Percentiles rank a stretch among this genome's conserved stretches.
These are phyloP conservation scores for Parauchenoglanis ngamensis DNA, from an alignment of 2,797 vertebrate genomes.

Conservation along the genomic window DNA sequence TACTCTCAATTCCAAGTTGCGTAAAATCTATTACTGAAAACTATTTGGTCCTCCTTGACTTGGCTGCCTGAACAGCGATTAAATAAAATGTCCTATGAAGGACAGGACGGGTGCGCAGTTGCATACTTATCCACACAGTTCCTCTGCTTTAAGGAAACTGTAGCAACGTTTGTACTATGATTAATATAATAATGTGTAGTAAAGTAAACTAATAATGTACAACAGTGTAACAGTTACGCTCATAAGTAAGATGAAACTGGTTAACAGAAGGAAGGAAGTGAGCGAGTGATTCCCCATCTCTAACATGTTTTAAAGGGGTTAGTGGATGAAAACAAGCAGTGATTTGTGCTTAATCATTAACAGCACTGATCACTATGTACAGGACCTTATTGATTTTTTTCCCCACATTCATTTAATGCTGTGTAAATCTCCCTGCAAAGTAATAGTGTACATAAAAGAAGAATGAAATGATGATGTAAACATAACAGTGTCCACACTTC, in stretches of 20 bases:
- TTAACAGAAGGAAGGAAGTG: background rate
- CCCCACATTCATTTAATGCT: conserved; percentile 20
- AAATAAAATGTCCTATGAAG: conserved; percentile 33
- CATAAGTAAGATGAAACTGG: background rate
- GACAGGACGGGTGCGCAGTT: conserved; percentile 1
- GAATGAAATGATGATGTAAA: conserved; percentile 4
- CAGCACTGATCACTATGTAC: background rate
- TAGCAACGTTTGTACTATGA: background rate
- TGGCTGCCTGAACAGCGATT: conserved; percentile 9
- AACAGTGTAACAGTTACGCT: background rate
- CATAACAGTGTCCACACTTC: background rate
- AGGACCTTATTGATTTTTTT: conserved; percentile 32
- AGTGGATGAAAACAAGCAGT: conserved; percentile 16
- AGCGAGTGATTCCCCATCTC: background rate
- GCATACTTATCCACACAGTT: conserved; percentile 20
- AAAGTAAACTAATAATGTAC: background rate
- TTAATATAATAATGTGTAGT: background rate
- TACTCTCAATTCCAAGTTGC: background rate
- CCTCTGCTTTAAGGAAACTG: background rate
- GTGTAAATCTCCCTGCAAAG: background rate
- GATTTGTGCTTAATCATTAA: conserved; percentile 22
- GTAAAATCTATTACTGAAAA: background rate
- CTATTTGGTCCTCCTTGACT: background rate
- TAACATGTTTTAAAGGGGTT: conserved; percentile 4
- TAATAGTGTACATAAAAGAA: background rate